Conservation (phyloP, 2,113 vertebrate species). For the Pterophyllum scalare region DNA sequence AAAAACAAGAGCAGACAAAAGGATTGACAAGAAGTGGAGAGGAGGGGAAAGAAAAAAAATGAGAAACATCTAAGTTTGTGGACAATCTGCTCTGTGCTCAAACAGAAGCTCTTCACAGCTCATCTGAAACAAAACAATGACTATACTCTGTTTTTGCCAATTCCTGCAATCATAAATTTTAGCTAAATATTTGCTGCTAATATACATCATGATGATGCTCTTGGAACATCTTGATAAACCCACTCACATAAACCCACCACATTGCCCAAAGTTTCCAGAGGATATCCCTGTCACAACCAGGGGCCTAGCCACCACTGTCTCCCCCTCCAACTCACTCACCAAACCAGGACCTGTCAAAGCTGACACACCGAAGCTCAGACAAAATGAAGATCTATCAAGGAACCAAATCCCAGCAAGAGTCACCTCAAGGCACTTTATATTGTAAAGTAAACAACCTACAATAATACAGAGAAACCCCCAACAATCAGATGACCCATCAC, state of each 20-base stretch:
- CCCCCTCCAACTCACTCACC: not conserved
- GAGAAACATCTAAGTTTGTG: not conserved
- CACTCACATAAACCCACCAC: too few species aligned
- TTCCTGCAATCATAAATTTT: not conserved
- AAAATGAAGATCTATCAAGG: too few species aligned
- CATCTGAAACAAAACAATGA: not conserved
- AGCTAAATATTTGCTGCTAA: not conserved
- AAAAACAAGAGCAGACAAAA: conserved; percentile 33
- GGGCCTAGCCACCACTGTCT: not conserved
- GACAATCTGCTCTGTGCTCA: not conserved
- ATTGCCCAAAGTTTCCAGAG: not conserved
- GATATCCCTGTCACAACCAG: not conserved
- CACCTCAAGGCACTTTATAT: too few species aligned
- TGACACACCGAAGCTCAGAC: too few species aligned
- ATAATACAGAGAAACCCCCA: too few species aligned
- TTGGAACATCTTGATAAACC: not conserved
- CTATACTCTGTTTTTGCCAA: not conserved
- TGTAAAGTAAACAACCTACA: too few species aligned
- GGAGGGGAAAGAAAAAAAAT: not conserved
- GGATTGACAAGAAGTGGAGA: not conserved
- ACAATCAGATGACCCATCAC: too few species aligned
- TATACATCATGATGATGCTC: not conserved
- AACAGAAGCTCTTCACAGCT: not conserved
- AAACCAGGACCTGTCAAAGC: too few species aligned
- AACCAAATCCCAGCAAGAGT: too few species aligned